Conservation (phyloP, 2,797 vertebrate genomes). For the Lemur catta region DNA sequence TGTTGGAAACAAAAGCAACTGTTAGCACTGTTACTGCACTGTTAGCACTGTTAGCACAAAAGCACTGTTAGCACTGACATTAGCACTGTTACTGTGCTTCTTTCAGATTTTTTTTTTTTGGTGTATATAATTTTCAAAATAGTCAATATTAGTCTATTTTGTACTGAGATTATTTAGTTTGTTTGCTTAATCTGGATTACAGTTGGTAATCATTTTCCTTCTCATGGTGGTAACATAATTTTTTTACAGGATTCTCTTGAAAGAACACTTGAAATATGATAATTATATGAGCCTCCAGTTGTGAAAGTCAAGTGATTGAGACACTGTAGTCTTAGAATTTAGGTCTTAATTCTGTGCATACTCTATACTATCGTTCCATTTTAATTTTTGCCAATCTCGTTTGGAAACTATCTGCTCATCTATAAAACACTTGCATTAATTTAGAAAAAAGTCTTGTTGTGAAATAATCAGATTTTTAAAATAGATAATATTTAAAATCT, state of each 20-base stretch:
- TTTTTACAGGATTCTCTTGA: background rate
- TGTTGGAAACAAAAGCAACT: background rate
- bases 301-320: background rate
- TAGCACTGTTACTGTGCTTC: conserved; percentile 15
- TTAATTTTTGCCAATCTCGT: background rate
- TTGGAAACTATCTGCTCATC: background rate
- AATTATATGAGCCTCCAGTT: background rate
- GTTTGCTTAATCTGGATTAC: conserved; percentile 63
- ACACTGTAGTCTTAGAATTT: background rate
- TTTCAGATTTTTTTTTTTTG: conserved; percentile 34
- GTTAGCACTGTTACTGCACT: background rate
- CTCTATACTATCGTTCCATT: background rate
- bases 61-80: too few species aligned
- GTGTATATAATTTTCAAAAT: background rate
- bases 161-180: conserved; percentile 53
- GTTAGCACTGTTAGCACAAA: background rate
- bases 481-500: background rate
- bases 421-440: background rate
- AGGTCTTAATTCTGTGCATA: background rate
- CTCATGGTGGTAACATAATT: conserved; percentile 53
- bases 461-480: conserved; percentile 2
- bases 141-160: conserved; percentile 69
- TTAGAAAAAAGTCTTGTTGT: conserved; percentile 6
- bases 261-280: background rate
- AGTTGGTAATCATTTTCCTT: conserved; percentile 53